A percentile compares a stretch with the other conserved stretches of the same genome.
These are phyloP conservation scores for Himalopsyche tibetana DNA, from an alignment of 2,888 invertebrate species.

Conservation along the genomic window DNA sequence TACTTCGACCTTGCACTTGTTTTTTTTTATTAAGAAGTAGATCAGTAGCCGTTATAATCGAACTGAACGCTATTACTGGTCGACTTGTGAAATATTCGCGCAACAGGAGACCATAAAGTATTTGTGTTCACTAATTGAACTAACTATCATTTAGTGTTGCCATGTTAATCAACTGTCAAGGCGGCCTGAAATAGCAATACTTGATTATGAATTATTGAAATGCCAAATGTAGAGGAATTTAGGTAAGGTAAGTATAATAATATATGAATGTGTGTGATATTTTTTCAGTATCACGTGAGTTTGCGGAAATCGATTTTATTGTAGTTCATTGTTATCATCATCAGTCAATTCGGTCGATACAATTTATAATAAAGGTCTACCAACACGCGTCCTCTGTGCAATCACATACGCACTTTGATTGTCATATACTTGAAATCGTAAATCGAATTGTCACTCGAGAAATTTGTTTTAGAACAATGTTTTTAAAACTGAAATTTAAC, in stretches of 20 bases:
- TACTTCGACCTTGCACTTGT: conserved; percentile 36
- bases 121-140: conserved; percentile 1
- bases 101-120: neutral
- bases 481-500: too few species aligned
- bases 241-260: neutral
- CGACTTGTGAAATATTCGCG: conserved; percentile 27
- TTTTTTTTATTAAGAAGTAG: conserved; percentile 1
- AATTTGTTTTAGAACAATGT: too few species aligned
- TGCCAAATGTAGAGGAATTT: neutral
- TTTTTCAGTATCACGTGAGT: too few species aligned
- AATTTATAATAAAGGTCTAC: too few species aligned
- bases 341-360: too few species aligned
- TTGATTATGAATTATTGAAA: conserved; percentile 17
- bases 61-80: neutral
- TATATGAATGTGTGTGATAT: too few species aligned
- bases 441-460: too few species aligned
- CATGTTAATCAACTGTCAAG: conserved; percentile 32
- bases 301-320: too few species aligned
- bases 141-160: conserved; percentile 26
- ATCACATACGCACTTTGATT: too few species aligned
- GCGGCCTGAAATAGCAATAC: neutral
- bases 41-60: conserved; percentile 27
- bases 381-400: too few species aligned
- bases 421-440: too few species aligned
- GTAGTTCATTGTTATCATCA: too few species aligned